These are phyloP conservation scores for Spinus pinus DNA, from an alignment of 2,797 vertebrate species.

Conservation along the genomic window DNA sequence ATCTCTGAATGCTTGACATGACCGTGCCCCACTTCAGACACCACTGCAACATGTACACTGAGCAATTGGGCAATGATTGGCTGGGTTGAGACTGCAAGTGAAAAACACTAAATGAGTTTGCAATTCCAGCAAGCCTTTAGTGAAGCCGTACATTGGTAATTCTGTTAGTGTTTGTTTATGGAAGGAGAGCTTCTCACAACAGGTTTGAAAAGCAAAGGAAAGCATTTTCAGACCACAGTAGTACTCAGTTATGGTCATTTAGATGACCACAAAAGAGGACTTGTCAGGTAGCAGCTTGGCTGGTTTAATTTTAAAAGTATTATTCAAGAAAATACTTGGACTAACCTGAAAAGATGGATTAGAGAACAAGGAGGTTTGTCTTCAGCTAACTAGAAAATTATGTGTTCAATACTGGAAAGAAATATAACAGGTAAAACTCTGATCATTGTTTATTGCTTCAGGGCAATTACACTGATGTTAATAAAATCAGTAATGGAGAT, in stretches of 20 bases:
- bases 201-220: neutral
- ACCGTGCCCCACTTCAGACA: neutral
- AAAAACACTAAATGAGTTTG: neutral
- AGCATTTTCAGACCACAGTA: neutral
- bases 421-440: neutral
- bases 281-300: neutral
- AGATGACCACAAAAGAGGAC: neutral
- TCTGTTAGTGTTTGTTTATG: neutral
- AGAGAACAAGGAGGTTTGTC: neutral
- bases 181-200: neutral
- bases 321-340: neutral
- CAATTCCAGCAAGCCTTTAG: neutral
- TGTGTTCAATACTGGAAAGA: neutral
- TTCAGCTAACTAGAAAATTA: neutral
- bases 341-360: neutral
- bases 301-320: neutral
- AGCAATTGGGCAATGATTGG: neutral
- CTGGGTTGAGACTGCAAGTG: neutral
- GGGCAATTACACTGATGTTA: neutral
- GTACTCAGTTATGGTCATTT: neutral
- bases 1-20: neutral
- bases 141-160: accelerated
- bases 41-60: neutral
- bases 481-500: neutral
- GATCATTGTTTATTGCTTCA: neutral